These are phyloP conservation scores for Siderastrea radians DNA, from an alignment of 92 coral and sea anemone species.

Conservation along the genomic window DNA sequence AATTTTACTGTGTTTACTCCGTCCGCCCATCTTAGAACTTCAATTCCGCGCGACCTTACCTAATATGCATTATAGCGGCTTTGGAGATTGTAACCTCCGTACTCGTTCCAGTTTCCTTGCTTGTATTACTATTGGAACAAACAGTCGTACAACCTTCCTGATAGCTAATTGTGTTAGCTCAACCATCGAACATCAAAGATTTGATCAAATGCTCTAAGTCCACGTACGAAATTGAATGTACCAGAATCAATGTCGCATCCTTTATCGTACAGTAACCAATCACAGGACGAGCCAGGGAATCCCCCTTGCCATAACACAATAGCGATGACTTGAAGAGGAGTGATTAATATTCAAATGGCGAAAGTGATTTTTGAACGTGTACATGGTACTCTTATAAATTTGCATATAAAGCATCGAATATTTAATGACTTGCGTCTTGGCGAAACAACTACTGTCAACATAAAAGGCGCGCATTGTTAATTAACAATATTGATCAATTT, in stretches of 20 bases:
- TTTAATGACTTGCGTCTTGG: conserved; percentile 25
- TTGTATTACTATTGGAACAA: neutral
- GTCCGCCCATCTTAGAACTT: no score
- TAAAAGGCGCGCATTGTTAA: neutral
- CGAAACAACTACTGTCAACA: conserved; percentile 30
- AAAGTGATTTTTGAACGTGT: conserved; percentile 23
- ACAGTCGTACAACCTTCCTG: neutral
- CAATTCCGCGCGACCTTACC: neutral
- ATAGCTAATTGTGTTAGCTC: neutral
- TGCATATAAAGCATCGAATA: conserved; percentile 42
- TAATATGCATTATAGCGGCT: no score
- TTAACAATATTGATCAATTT: neutral
- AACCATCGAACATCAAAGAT: neutral
- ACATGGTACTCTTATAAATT: conserved; percentile 10
- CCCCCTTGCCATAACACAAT: conserved; percentile 31
- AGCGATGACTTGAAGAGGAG: neutral
- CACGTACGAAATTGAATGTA: neutral
- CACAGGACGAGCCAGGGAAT: conserved; percentile 27
- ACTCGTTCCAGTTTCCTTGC: neutral
- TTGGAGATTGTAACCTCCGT: no score
- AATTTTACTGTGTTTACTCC: no score
- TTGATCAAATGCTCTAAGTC: neutral
- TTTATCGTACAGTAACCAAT: conserved; percentile 5
- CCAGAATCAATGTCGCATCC: neutral
- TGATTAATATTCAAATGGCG: conserved; percentile 22